phyloP scores from a whole-genome alignment of 2,888 invertebrate genomes.

The Perizoma flavofasciatum region DNA sequence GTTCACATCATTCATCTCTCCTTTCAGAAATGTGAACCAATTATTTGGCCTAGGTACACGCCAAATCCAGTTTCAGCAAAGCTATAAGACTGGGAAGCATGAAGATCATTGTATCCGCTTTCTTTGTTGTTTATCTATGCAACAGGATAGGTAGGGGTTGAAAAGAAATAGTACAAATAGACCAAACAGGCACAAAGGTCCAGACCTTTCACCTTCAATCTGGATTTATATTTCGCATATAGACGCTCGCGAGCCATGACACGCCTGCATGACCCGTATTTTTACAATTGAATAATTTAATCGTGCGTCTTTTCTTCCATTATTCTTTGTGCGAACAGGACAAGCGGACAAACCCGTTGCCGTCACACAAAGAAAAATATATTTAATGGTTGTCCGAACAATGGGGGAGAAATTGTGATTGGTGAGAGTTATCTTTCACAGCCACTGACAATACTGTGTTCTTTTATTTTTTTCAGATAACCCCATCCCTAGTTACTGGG shows the following conservation, averaged over 20 bases:
- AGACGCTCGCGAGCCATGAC: conserved; percentile 15
- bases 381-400: conserved; percentile 77
- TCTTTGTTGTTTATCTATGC: conserved; percentile 28
- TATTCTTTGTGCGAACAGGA: conserved; percentile 62
- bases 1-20: conserved; percentile 15
- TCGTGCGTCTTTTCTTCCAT: conserved; percentile 71
- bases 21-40: conserved; percentile 21
- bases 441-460: conserved; percentile 65
- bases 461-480: conserved; percentile 61
- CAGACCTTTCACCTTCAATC: conserved; percentile 35
- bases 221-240: conserved; percentile 26
- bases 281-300: conserved; percentile 68
- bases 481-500: conserved; percentile 65
- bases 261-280: conserved; percentile 60
- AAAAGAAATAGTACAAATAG: conserved; percentile 39
- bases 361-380: conserved; percentile 61
- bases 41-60: conserved; percentile 10
- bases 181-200: conserved; percentile 33
- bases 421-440: conserved; percentile 79
- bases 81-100: conserved; percentile 20
- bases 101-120: conserved; percentile 20
- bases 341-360: conserved; percentile 76
- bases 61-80: conserved; percentile 34
- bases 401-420: conserved; percentile 80
- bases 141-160: conserved; percentile 28